These are phyloP conservation scores for Trachelipus rathkii DNA, from an alignment of 1,140 invertebrate genomes.

Conservation along the genomic window DNA sequence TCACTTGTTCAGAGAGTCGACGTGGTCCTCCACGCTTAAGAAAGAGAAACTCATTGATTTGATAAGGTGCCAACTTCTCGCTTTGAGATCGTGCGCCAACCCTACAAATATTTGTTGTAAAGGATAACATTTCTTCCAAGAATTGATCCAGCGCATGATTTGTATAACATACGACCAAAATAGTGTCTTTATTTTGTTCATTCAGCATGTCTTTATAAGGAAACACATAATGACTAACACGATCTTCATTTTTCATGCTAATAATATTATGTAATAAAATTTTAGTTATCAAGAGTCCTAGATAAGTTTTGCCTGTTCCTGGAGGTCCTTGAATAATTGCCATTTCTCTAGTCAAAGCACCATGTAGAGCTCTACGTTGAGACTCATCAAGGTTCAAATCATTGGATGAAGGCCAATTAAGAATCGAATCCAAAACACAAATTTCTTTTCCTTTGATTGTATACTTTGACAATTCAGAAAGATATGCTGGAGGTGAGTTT, in stretches of 20 bases:
- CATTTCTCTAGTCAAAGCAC: slow-evolving; percentile 54
- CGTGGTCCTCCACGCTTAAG: too few species aligned
- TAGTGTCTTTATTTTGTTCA: slow-evolving; percentile 47
- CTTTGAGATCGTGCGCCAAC: slow-evolving; percentile 68
- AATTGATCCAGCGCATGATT: slow-evolving; percentile 88
- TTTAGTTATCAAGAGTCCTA: slow-evolving; percentile 65
- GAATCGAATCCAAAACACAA: too few species aligned
- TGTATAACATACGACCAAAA: slow-evolving; percentile 76
- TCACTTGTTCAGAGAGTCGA: too few species aligned
- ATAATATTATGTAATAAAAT: slow-evolving; percentile 56
- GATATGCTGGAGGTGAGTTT: slow-evolving; percentile 30
- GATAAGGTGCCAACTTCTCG: slow-evolving; percentile 52
- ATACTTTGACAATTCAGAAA: slow-evolving; percentile 29
- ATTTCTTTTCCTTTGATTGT: neutral
- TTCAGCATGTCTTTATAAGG: neutral
- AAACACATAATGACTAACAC: too few species aligned
- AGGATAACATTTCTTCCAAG: slow-evolving; percentile 64
- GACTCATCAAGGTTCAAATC: slow-evolving; percentile 48
- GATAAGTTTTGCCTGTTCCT: slow-evolving; percentile 73
- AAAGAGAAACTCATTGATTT: slow-evolving; percentile 29
- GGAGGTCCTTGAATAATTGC: slow-evolving; percentile 71
- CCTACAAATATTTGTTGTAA: slow-evolving; percentile 57
- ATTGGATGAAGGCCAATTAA: slow-evolving; percentile 25
- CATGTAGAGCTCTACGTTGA: slow-evolving; percentile 53
- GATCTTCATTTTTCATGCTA: too few species aligned